Evolutionary conservation across 2,113 vertebrate genomes (phyloP).

Genomic region (Rutilus rutilus): DNA sequence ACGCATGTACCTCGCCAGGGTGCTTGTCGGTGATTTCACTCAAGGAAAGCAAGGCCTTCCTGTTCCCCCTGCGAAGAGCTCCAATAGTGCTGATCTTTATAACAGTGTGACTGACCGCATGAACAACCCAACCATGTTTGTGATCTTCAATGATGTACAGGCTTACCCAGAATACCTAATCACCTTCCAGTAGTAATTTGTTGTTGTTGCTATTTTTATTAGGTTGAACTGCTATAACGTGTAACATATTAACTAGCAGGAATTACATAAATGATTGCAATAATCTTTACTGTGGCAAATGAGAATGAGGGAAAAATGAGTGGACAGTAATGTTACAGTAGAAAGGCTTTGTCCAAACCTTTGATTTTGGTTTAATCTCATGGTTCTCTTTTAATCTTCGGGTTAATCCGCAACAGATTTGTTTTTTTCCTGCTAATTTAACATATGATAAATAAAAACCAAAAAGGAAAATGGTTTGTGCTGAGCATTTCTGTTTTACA

Average conservation of each 20-base stretch:
- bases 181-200: constrained; percentile 70
- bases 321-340: neutral
- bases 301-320: neutral
- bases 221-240: neutral
- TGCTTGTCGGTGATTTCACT: constrained; percentile 81
- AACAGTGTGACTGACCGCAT: constrained; percentile 75
- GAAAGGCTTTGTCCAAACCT: too few relatives aligned
- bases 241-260: neutral
- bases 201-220: neutral
- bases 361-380: neutral
- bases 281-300: neutral
- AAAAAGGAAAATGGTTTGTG: neutral
- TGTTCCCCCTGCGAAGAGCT: constrained; percentile 66
- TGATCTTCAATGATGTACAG: constrained; percentile 80
- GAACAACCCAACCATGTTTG: constrained; percentile 68
- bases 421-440: neutral
- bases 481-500: neutral
- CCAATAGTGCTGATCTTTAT: constrained; percentile 68
- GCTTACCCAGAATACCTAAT: constrained; percentile 86
- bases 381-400: neutral
- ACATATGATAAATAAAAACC: neutral
- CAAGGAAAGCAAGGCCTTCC: constrained; percentile 52
- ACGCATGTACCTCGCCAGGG: constrained; percentile 80
- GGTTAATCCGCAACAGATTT: neutral
- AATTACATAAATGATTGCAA: neutral